phyloP scores from a whole-genome alignment of 2,888 invertebrate species.

The Trypoxylon attenuatum region DNA sequence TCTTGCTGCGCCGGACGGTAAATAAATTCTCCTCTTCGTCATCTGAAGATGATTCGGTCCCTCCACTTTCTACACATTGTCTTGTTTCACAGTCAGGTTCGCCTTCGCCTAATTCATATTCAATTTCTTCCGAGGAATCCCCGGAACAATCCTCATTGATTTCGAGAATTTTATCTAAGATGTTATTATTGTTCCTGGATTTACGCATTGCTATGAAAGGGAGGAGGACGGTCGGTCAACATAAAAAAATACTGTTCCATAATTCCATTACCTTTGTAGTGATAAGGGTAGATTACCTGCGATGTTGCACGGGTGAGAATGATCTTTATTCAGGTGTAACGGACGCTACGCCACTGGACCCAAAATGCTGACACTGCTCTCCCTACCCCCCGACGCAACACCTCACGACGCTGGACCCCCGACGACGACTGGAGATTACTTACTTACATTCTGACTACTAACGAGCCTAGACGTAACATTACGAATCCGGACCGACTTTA shows the following conservation, averaged over 20 bases:
- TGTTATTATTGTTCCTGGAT: slow-evolving; percentile 11
- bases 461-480: too few species aligned
- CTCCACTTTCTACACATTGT: slow-evolving; percentile 8
- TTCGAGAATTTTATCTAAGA: background rate
- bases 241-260: slow-evolving; percentile 7
- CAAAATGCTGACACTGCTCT: too few species aligned
- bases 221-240: background rate
- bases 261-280: slow-evolving; percentile 7
- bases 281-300: too few species aligned
- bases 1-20: slow-evolving; percentile 3
- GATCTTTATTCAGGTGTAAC: too few species aligned
- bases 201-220: slow-evolving; percentile 12
- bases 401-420: too few species aligned
- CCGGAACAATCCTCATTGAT: slow-evolving; percentile 17
- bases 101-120: slow-evolving; percentile 14
- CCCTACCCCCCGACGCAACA: too few species aligned
- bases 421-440: too few species aligned
- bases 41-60: slow-evolving; percentile 14
- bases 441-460: too few species aligned
- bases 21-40: slow-evolving; percentile 11
- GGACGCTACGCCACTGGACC: too few species aligned
- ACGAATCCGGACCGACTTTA: too few species aligned
- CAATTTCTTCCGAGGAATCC: slow-evolving; percentile 16
- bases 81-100: slow-evolving; percentile 2
- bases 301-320: too few species aligned